phyloP scores from a whole-genome alignment of 2,888 invertebrate species.

The Napeogenes inachia region DNA sequence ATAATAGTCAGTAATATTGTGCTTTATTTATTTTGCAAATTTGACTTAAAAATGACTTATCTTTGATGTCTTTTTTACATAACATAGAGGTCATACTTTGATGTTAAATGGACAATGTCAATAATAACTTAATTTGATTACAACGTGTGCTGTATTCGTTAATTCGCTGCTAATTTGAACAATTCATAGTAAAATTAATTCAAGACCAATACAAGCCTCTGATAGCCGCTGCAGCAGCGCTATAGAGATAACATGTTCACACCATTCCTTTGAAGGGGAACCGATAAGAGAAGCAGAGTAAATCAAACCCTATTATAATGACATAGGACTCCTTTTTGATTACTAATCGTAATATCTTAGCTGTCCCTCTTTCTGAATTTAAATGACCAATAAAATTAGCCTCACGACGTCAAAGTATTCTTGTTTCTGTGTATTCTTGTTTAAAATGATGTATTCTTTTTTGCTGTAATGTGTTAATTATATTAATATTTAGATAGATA shows the following conservation, averaged over 20 bases:
- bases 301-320: neutral
- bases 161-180: no score
- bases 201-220: constrained; percentile 21
- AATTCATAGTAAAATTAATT: constrained; percentile 3
- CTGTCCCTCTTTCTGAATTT: constrained; percentile 21
- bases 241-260: constrained; percentile 23
- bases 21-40: no score
- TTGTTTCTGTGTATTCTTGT: constrained; percentile 2
- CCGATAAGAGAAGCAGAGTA: neutral
- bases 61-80: no score
- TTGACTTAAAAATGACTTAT: no score
- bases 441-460: neutral
- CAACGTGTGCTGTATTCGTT: no score
- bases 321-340: constrained; percentile 6
- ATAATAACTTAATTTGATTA: no score
- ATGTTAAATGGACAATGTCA: neutral
- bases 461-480: neutral
- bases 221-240: constrained; percentile 20
- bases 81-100: no score
- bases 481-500: no score
- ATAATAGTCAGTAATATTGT: no score
- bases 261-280: constrained; percentile 18
- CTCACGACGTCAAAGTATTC: constrained; percentile 24
- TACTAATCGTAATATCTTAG: neutral
- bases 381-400: constrained; percentile 31